These are phyloP conservation scores for Tenthredo scrophulariae DNA, from an alignment of 2,888 invertebrate genomes.

Conservation along the genomic window DNA sequence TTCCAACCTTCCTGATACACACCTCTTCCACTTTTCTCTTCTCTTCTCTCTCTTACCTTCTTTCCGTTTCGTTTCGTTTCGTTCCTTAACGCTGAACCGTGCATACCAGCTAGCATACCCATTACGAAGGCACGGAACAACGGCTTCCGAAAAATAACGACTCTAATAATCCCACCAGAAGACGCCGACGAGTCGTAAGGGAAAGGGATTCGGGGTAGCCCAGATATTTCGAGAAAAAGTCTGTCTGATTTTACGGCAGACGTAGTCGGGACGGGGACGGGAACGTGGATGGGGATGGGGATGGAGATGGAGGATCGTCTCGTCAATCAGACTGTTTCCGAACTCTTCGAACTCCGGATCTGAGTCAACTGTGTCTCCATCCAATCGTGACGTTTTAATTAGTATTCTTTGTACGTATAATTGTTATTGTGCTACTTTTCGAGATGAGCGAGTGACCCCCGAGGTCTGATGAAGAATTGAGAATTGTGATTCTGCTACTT, in stretches of 20 bases:
- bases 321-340: conserved; percentile 11
- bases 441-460: background rate
- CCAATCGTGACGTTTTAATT: conserved; percentile 30
- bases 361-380: conserved; percentile 9
- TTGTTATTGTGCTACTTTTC: conserved; percentile 7
- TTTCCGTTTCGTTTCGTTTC: background rate
- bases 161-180: conserved; percentile 68
- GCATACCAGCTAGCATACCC: conserved; percentile 37
- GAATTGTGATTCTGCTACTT: background rate
- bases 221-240: conserved; percentile 36
- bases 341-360: conserved; percentile 21
- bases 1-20: background rate
- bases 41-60: background rate
- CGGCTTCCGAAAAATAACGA: conserved; percentile 70
- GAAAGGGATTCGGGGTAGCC: conserved; percentile 60
- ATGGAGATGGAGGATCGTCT: background rate
- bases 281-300: background rate
- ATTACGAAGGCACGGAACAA: conserved; percentile 52
- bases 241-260: conserved; percentile 39
- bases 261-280: background rate
- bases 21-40: background rate
- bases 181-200: conserved; percentile 47
- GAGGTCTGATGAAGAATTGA: background rate
- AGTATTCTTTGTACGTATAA: conserved; percentile 12
- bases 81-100: conserved; percentile 12